A percentile compares a stretch with the other conserved stretches of the same genome.
Conservation (phyloP, 1,140 invertebrate genomes). For the Heterodera carotae region DNA sequence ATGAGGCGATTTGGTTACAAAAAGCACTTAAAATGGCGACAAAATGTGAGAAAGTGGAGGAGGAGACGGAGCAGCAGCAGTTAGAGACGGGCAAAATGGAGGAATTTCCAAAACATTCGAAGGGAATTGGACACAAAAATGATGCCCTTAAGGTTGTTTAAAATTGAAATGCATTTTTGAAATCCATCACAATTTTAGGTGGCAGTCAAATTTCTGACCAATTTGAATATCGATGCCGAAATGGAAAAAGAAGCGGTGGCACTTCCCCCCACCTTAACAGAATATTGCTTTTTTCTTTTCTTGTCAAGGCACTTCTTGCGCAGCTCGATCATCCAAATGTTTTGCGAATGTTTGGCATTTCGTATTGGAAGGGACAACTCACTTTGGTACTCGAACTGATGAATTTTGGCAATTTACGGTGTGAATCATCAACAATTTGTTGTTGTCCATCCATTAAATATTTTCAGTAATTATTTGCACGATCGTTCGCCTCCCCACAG, state of each 20-base stretch:
- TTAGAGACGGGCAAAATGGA: neutral
- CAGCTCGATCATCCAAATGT: slow-evolving; percentile 50
- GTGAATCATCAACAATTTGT: neutral
- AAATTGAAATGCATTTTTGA: too few species aligned
- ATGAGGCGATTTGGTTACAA: slow-evolving; percentile 40
- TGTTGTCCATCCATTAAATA: neutral
- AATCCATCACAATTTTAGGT: slow-evolving; percentile 29
- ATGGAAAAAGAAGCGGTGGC: slow-evolving; percentile 55
- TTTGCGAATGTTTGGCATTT: slow-evolving; percentile 47
- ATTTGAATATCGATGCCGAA: slow-evolving; percentile 41
- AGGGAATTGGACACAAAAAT: neutral
- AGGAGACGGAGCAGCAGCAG: too few species aligned
- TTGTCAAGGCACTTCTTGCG: slow-evolving; percentile 40
- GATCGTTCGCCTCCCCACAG: slow-evolving; percentile 36
- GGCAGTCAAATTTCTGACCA: slow-evolving; percentile 48
- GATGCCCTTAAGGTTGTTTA: neutral
- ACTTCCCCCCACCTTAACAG: neutral
- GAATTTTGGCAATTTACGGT: slow-evolving; percentile 47
- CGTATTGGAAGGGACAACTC: slow-evolving; percentile 33
- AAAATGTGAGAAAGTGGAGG: neutral
- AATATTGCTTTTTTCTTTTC: neutral
- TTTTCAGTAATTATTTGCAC: slow-evolving; percentile 43
- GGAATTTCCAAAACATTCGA: neutral
- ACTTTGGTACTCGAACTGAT: slow-evolving; percentile 49
- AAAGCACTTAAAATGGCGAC: slow-evolving; percentile 2